These are phyloP conservation scores for Busseola fusca DNA, from an alignment of 2,888 invertebrate genomes.

Conservation along the genomic window DNA sequence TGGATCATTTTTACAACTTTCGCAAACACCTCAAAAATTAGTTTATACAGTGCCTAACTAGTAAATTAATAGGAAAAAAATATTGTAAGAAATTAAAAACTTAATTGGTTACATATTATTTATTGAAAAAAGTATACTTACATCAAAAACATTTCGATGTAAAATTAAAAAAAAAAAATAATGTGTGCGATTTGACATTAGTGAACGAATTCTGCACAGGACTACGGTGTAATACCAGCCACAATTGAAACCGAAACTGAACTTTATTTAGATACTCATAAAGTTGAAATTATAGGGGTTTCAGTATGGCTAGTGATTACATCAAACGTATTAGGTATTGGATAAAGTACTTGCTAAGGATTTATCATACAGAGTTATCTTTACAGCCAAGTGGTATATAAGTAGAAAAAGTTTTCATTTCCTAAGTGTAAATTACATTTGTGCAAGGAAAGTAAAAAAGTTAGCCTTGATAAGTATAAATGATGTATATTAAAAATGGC, in stretches of 20 bases:
- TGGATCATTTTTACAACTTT: no score
- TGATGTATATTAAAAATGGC: slow-evolving; percentile 60
- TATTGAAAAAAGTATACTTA: slow-evolving; percentile 84
- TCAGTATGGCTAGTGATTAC: slow-evolving; percentile 39
- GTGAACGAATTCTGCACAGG: slow-evolving; percentile 60
- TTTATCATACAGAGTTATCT: slow-evolving; percentile 60
- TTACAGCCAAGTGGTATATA: slow-evolving; percentile 71
- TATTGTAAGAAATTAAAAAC: slow-evolving; percentile 42
- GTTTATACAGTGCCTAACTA: no score
- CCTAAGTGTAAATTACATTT: slow-evolving; percentile 51
- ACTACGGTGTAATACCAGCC: slow-evolving; percentile 47
- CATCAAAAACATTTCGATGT: slow-evolving; percentile 88
- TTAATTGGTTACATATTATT: slow-evolving; percentile 81
- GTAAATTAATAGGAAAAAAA: neutral
- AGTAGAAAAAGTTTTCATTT: slow-evolving; percentile 49
- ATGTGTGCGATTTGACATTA: slow-evolving; percentile 70
- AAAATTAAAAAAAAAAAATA: slow-evolving; percentile 84
- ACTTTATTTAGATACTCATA: slow-evolving; percentile 30
- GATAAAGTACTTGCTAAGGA: slow-evolving; percentile 54
- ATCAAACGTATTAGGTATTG: slow-evolving; percentile 44
- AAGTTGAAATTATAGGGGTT: slow-evolving; percentile 22
- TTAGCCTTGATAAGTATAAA: slow-evolving; percentile 61
- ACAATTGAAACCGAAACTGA: slow-evolving; percentile 28
- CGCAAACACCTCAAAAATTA: no score
- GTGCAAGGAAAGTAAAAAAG: slow-evolving; percentile 62